Evolutionary conservation across 2,113 vertebrate genomes (phyloP), one percentile per base, ranked within the genome.

Genomic region (Echinops telfairi): DNA sequence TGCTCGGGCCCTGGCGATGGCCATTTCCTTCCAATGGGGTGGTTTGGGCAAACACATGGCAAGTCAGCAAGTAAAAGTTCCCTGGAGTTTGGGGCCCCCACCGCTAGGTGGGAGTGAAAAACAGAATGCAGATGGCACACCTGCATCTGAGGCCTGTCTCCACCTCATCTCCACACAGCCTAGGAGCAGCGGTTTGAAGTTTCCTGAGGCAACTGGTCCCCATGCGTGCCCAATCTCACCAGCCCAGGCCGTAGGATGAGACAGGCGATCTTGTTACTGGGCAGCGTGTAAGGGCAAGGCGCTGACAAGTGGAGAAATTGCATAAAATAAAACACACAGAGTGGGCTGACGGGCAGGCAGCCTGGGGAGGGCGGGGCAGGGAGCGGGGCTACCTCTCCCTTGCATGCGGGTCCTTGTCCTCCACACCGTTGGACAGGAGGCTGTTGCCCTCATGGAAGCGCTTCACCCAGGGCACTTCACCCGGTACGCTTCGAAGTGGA

Each of bases 401-500:
- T 96, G 99, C 98, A 82, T 98, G 97, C 36, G 98, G 98, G 96
- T 99, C 98, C 97, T 98, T 97, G 29, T 98, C 98, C 76, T 98
- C 97, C 0, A 99, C 98, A 1, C 99, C 99, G 94, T 99, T 97
- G 94, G 99, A 97, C 9, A 98, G 94, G 94, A 98, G 97, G 93
- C 98, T 98, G 97, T 98, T 98, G 97, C 98, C 98, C 95, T 99
- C 99, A 2, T 99, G 99, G 97, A 99, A 98, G 83, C 99, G 98
- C 89, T 99, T 99, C 68, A 99, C n/a, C n/a, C n/a, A n/a, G n/a
- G n/a, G 83, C 99, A 98, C 89, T 99, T 99, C 68, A 99, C 99
- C 2, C 99, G 98, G 97, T 99, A 99, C 6, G 98, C 98, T 96
- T 99, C 99, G 0, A 99, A 99, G 98, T 99, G 99, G 98, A 99